These are phyloP conservation scores for Colostygia pectinataria DNA, from an alignment of 2,888 invertebrate species.

Conservation along the genomic window DNA sequence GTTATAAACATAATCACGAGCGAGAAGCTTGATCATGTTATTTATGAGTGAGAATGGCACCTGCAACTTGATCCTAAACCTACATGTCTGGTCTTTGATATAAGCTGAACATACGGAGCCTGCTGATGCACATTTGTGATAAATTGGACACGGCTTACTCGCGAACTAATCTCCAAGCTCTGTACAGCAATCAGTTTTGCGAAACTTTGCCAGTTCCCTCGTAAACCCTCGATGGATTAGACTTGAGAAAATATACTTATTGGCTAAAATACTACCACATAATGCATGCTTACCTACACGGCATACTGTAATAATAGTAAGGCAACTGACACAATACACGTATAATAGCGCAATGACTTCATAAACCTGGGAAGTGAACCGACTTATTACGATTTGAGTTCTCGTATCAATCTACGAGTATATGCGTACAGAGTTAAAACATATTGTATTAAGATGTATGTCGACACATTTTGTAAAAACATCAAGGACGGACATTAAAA, in stretches of 20 bases:
- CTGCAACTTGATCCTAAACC: slow-evolving; percentile 3
- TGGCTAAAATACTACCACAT: slow-evolving; percentile 29
- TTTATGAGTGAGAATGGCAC: slow-evolving; percentile 1
- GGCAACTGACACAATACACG: slow-evolving; percentile 12
- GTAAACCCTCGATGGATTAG: slow-evolving; percentile 63
- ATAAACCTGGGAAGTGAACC: slow-evolving; percentile 7
- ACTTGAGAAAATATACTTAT: slow-evolving; percentile 39
- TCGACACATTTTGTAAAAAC: too few relatives aligned
- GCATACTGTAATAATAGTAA: slow-evolving; percentile 8
- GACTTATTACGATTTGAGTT: too few relatives aligned
- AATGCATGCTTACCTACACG: slow-evolving; percentile 1
- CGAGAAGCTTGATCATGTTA: neutral
- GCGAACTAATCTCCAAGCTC: slow-evolving; percentile 64
- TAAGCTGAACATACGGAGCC: slow-evolving; percentile 1
- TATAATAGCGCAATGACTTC: slow-evolving; percentile 11
- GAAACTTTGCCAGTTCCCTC: slow-evolving; percentile 64
- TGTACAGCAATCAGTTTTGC: slow-evolving; percentile 67
- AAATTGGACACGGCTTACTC: slow-evolving; percentile 70
- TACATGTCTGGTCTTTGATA: slow-evolving; percentile 1
- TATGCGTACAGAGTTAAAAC: too few relatives aligned
- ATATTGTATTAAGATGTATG: too few relatives aligned
- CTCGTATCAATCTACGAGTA: too few relatives aligned
- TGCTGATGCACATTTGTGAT: slow-evolving; percentile 66
- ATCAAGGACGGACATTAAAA: too few relatives aligned
- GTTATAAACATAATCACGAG: too few relatives aligned